Base-by-base conservation (phyloP, 2,113 vertebrate genomes). In the Centropristis striata region DNA sequence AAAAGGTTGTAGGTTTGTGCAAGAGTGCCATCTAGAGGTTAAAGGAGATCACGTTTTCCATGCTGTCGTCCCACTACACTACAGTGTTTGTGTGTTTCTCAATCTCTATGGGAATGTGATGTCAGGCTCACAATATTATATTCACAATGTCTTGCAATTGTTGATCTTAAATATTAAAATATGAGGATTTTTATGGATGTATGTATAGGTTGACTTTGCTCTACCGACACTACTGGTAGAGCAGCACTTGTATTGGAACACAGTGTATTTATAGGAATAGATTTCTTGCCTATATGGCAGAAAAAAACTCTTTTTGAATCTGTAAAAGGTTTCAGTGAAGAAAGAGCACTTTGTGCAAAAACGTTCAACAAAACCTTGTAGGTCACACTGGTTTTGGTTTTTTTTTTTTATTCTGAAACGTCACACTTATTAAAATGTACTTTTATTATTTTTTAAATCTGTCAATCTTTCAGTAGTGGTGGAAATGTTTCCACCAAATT, bases 21-120 rank as follows among this genome's bases (percentile, higher is more conserved):
- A 55, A 88, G 27, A 88, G 55, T 37, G 80, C 90, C 92, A 91
- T 69, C 92, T 92, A 80, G 81, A 75, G 89, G 87, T 25, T 53
- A 75, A 14, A 18, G 5, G 39, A 14, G 55, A 51, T 46, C 49
- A 51, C 18, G 32, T 36, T 21, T 21, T 27, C 59, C 55, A 53
- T 51, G 73, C 25, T 69, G 44, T 57, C 21, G 46, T 77, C 55
- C 47, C 65, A 4, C 44, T 61, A 51, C 65, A 4, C 44, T 61
- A 51, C 67, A 11, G 54, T 46, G 23, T 75, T 36, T 49, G 25
- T 55, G 60, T 71, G 4, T 49, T 65, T 73, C 10, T 85, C 49
- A 18, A 46, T 47, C 44, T 60, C n/a, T 49, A 9, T 55, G 46
- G 58, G 25, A 23, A 27, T 63, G 58, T 36, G 59, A 59, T 42